Percentiles rank a stretch among this genome's conserved stretches.
Evolutionary conservation across 2,113 vertebrate species (phyloP).

Genomic region (Hyperoodon ampullatus): DNA sequence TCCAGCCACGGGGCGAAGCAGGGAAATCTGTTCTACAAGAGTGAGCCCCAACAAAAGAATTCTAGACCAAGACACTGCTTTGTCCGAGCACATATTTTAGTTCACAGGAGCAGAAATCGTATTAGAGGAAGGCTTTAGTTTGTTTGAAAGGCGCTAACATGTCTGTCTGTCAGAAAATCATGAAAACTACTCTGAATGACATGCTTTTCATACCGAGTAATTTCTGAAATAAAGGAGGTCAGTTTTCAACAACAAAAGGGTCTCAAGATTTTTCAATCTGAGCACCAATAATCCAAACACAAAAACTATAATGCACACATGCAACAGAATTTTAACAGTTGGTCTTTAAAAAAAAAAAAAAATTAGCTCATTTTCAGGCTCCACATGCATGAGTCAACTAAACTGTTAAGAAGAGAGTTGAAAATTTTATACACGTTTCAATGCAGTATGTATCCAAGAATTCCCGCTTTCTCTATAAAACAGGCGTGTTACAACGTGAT

Average conservation of each 20-base stretch:
- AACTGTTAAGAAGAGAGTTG: background rate
- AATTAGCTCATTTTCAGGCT: constrained; percentile 19
- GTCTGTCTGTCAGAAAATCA: constrained; percentile 63
- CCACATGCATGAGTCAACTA: background rate
- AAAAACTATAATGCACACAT: constrained; percentile 2
- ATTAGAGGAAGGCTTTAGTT: constrained; percentile 50
- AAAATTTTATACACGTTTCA: constrained; percentile 23
- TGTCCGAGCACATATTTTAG: constrained; percentile 74
- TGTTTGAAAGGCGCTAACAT: constrained; percentile 44
- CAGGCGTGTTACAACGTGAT: background rate
- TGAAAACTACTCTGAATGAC: constrained; percentile 54
- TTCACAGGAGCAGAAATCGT: constrained; percentile 49
- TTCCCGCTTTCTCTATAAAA: background rate
- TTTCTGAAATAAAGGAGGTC: constrained; percentile 71
- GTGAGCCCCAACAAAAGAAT: constrained; percentile 68
- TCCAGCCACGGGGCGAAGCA: constrained; percentile 43
- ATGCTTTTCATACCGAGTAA: constrained; percentile 61
- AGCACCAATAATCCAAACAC: constrained; percentile 31
- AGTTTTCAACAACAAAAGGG: constrained; percentile 62
- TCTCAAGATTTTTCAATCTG: constrained; percentile 40
- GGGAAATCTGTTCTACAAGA: constrained; percentile 71
- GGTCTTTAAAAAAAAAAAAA: background rate
- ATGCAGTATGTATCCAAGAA: background rate
- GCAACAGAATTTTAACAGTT: constrained; percentile 45
- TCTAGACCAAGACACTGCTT: constrained; percentile 12